Evolutionary conservation across 2,888 invertebrate species (phyloP), one percentile per base, ranked within the genome.

Genomic region (Notodonta dromedarius): DNA sequence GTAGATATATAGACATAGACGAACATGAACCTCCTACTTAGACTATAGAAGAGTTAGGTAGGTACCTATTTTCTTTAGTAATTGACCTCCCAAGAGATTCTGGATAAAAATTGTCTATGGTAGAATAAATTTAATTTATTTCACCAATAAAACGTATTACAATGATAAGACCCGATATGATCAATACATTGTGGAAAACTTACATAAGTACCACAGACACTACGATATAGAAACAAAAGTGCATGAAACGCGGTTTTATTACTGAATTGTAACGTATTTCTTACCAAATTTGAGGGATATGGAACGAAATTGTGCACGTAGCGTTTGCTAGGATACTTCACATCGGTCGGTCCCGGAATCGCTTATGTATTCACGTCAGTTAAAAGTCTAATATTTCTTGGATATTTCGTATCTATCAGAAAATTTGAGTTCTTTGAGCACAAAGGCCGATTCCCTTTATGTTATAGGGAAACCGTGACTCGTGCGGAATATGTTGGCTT

Each of bases 181-280:
- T 78, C 73, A 76, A 72, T 78, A 77, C 71, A 80, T 79, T 80
- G 76, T 73, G 76, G 75, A 79, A 79, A 74, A 78, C 71, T 82
- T 77, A 74, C 73, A 63, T 65, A 68, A 56, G 24, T 24, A 24
- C 24, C 24, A 63, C 73, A 75, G 77, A 62, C 56, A 50, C 62
- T 66, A 51, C 76, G 72, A 80, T 80, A 80, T 78, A 76, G 69
- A 74, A 82, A 73, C 77, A 80, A 86, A 86, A 86, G 80, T 85
- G 86, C 86, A 86, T 80, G 75, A 81, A 69, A 81, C 83, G 82
- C 82, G 79, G 81, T 86, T 84, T 84, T 83, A 82, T 78, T 78
- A 73, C 83, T 71, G 80, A 82, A 78, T 81, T 71, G 77, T 77
- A 82, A 79, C 79, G 67, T 82, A 81, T 85, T 81, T 84, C 80